Conservation (phyloP, 2,888 invertebrate genomes). For the Carabus problematicus region DNA sequence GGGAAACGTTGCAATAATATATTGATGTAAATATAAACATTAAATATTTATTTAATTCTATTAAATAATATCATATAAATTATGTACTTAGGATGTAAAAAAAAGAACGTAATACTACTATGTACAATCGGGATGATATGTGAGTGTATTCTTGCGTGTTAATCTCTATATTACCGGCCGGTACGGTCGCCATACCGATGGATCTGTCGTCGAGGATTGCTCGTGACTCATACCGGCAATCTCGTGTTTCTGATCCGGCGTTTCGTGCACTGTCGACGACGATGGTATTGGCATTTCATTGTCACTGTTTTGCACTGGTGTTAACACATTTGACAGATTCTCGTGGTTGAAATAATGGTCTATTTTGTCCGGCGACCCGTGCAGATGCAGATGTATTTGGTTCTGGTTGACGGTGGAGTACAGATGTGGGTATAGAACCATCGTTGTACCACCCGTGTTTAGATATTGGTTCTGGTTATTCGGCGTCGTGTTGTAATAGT, state of each 20-base stretch:
- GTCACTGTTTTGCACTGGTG: slow-evolving; percentile 48
- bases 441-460: slow-evolving; percentile 68
- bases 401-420: slow-evolving; percentile 88
- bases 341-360: slow-evolving; percentile 70
- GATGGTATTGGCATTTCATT: slow-evolving; percentile 38
- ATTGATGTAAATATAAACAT: slow-evolving; percentile 35
- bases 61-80: slow-evolving; percentile 39
- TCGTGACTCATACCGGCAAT: slow-evolving; percentile 51
- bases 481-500: slow-evolving; percentile 71
- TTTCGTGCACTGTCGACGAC: slow-evolving; percentile 57
- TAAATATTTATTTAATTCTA: slow-evolving; percentile 39
- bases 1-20: not conserved
- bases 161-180: slow-evolving; percentile 55
- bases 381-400: slow-evolving; percentile 83
- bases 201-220: slow-evolving; percentile 54
- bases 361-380: slow-evolving; percentile 69
- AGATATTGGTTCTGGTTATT: slow-evolving; percentile 69
- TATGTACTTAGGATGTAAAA: slow-evolving; percentile 32
- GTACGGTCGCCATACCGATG: slow-evolving; percentile 80
- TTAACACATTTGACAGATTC: slow-evolving; percentile 67
- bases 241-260: slow-evolving; percentile 45
- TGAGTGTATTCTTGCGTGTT: slow-evolving; percentile 2
- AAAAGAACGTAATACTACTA: slow-evolving; percentile 30
- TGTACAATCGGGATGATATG: slow-evolving; percentile 36
- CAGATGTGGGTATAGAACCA: slow-evolving; percentile 79